Evolutionary conservation across 2,113 vertebrate species (phyloP).

Genomic region (Crypturellus undulatus): DNA sequence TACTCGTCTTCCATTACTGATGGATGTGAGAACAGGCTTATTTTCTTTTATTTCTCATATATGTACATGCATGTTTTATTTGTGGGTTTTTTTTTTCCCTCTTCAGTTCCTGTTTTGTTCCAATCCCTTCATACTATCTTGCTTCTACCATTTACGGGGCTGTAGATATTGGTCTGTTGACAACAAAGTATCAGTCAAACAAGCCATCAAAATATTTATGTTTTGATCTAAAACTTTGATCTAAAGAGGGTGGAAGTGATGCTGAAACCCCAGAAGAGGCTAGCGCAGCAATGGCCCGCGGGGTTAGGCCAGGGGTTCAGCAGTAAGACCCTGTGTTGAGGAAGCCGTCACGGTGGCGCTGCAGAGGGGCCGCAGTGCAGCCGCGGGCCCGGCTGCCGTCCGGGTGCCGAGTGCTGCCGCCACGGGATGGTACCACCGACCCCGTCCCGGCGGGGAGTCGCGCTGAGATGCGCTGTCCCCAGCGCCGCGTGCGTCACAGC

Average conservation of each 20-base stretch:
- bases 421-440: no score
- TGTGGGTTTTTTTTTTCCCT: neutral
- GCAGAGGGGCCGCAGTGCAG: neutral
- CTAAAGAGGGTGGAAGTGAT: neutral
- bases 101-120: accelerated
- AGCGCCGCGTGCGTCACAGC: neutral
- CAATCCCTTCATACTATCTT: accelerated
- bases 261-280: neutral
- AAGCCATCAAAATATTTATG: neutral
- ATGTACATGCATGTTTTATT: no score
- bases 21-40: constrained; percentile 88
- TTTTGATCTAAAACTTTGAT: no score
- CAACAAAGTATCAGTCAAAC: neutral
- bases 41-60: neutral
- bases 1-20: constrained; percentile 93
- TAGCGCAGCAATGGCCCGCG: accelerated
- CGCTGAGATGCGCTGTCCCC: neutral
- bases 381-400: neutral
- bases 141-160: neutral
- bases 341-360: neutral
- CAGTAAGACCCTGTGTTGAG: neutral
- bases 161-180: neutral
- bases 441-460: neutral
- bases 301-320: neutral
- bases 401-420: accelerated